Base-by-base conservation (phyloP, 2,113 vertebrate species). In the Nothoprocta pentlandii region DNA sequence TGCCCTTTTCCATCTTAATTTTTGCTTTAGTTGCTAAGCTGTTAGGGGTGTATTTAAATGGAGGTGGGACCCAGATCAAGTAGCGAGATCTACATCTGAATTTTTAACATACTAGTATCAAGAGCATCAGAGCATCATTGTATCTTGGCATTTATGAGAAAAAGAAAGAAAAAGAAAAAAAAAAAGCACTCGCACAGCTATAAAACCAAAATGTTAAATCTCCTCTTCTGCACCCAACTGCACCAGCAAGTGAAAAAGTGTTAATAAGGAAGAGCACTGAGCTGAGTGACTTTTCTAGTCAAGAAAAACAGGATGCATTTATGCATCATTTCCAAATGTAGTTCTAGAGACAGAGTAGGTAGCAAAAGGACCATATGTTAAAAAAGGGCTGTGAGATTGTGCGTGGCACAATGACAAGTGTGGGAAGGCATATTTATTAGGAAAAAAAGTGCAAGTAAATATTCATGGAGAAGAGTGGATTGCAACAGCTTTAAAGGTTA, bases 261-360 rank as follows among this genome's bases (percentile, higher is more conserved):
- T 75, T 93, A 90, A 92, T 76, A 88, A 78, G 47, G 61, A 90
- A 91, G 12, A 39, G 6, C 67, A 88, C 34, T 51, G 64, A 80
- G 68, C 17, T 23, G 44, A 2, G 22, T 83, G 90, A 90, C 23
- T 96, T 82, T 94, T 92, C 39, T 86, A 86, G 61, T 59, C 85
- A 62, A 91, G 90, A 90, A 94, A 95, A 96, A 71, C 85, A 95
- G 62, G 66, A 88, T 79, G 21, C 81, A 71, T 95, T 87, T 95
- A 71, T 79, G 34, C 47, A 83, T 86, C 14, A 58, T 71, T 94
- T 95, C 90, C 44, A 92, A 95, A 95, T 84, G 66, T 66, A 92
- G 73, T 73, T 91, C 56, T 68, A 90, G 53, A 86, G 69, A 91
- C 87, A 16, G 74, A 86, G 79, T 87, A 91, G 82, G 82, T 80